Base-by-base conservation (phyloP, 92 coral and sea anemone species). In the Meandrina meandrites region DNA sequence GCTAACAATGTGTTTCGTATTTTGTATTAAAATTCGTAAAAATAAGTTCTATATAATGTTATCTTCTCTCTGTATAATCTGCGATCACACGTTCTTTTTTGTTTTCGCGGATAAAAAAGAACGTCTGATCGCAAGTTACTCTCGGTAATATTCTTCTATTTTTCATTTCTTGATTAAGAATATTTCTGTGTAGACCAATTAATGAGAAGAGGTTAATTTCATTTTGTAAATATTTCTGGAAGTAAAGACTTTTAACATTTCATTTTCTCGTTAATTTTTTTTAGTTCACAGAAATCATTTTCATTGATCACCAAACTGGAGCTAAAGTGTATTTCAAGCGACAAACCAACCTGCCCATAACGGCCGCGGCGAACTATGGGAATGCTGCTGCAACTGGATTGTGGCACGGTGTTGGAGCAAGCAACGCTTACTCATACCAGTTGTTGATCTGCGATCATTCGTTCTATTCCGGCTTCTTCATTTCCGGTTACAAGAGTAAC, bases 251-350 rank as follows among this genome's bases (percentile, higher is more conserved):
- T 8, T 48, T 6, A 0, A 16, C 8, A 37, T n/a, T 79, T 36
- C 28, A 47, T 35, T 10, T 35, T 40, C 47, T 34, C 6, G 24
- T 60, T 8, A 12, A 42, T 47, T 36, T 32, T 28, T 30, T 28
- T 47, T 15, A 68, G 78, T 68, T 82, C 50, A 70, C 76, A 50
- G 66, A 82, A 70, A 68, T 82, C 68, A 48, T 68, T 32, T 82
- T 68, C 66, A 11, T 51, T 47, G 77, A 68, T 47, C 77, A 68
- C 76, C 75, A 80, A 66, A 86, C 89, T 67, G 74, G 57, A n/a
- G 64, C 79, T 47, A 76, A 62, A 31, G 84, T 58, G 8, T 86
- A 64, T 78, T 86, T 86, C 84, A 78, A 60, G 42, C 89, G 84
- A 10, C 48, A 35, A 21, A 30, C 67, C 19, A 14, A 80, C 28